A percentile compares a stretch with the other conserved stretches of the same genome.
phyloP scores from a whole-genome alignment of 1,140 invertebrate genomes.

The Listronotus bonariensis region DNA sequence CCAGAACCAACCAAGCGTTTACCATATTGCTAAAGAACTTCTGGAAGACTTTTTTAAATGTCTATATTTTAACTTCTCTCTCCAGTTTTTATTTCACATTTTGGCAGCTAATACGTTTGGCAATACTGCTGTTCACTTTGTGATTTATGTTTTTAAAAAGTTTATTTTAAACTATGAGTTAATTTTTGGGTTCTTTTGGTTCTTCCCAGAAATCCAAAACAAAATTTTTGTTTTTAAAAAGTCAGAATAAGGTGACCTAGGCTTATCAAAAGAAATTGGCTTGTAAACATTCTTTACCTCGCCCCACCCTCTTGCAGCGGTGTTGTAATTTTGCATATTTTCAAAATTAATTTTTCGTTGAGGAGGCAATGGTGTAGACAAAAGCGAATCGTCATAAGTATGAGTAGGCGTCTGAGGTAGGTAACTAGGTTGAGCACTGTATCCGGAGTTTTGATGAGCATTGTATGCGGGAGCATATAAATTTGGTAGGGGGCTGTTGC shows the following conservation, averaged over 20 bases:
- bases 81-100: no score
- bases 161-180: not conserved
- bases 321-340: conserved; percentile 71
- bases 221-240: conserved; percentile 57
- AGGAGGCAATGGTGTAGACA: conserved; percentile 35
- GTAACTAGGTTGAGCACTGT: conserved; percentile 27
- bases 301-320: conserved; percentile 79
- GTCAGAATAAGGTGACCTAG: conserved; percentile 64
- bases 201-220: not conserved
- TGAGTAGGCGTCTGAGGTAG: conserved; percentile 16
- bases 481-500: conserved; percentile 56
- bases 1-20: no score
- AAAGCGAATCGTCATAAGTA: conserved; percentile 20
- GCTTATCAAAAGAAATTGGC: conserved; percentile 68
- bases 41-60: no score
- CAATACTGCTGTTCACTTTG: no score
- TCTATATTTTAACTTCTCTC: no score
- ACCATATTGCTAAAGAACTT: no score
- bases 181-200: not conserved
- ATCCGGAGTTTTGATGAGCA: conserved; percentile 18
- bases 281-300: conserved; percentile 67
- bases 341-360: conserved; percentile 41
- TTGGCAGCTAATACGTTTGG: no score
- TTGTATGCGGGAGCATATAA: conserved; percentile 55
- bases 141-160: no score